phyloP scores from a whole-genome alignment of 2,888 invertebrate species.

The Torymus texanus region DNA sequence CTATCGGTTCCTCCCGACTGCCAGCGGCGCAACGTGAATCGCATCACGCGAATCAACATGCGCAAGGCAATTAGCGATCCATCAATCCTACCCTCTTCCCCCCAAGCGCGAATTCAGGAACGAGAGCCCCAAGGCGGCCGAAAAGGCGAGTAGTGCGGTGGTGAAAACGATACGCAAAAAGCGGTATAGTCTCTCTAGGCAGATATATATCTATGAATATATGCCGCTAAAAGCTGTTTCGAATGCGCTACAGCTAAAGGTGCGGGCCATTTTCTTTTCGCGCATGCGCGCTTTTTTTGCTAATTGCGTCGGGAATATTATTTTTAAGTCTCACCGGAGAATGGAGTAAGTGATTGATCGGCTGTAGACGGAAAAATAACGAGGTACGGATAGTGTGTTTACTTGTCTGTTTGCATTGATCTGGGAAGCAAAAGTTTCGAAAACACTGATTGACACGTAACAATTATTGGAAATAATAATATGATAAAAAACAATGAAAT shows the following conservation, averaged over 20 bases:
- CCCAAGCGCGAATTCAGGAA: background rate
- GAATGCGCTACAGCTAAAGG: background rate
- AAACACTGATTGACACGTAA: no score
- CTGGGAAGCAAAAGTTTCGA: no score
- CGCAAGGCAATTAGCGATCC: conserved; percentile 60
- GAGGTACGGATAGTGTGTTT: no score
- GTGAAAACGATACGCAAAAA: background rate
- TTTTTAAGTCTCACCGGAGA: background rate
- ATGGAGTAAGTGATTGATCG: background rate
- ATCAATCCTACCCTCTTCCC: conserved; percentile 58
- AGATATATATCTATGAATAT: conserved; percentile 13
- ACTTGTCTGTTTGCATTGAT: no score
- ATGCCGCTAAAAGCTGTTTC: conserved; percentile 33
- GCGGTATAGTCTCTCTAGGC: background rate
- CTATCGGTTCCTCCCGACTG: no score
- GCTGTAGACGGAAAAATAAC: background rate
- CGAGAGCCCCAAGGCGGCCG: conserved; percentile 2
- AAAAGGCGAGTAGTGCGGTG: conserved; percentile 39
- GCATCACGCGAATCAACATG: conserved; percentile 59
- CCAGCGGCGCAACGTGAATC: conserved; percentile 18
- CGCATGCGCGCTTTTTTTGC: background rate
- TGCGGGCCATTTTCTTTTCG: background rate
- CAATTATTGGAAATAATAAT: no score
- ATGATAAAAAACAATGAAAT: no score
- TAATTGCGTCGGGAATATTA: background rate